These are phyloP conservation scores for Salarias fasciatus DNA, from an alignment of 2,797 vertebrate genomes.

Conservation along the genomic window DNA sequence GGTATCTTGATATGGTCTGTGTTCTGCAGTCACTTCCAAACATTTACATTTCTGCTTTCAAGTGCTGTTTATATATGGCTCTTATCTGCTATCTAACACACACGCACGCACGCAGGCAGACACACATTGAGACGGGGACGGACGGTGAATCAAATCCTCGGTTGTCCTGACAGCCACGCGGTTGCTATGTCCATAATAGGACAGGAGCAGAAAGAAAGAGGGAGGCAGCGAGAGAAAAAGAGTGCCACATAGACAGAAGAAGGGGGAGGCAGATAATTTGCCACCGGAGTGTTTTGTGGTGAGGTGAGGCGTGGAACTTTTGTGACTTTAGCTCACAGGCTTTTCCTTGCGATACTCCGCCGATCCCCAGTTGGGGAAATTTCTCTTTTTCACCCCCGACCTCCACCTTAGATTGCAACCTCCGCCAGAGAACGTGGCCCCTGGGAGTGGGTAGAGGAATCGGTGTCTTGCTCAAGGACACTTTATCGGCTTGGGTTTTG, in stretches of 20 bases:
- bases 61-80: constrained; percentile 81
- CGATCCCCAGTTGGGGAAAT: constrained; percentile 49
- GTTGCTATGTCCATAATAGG: constrained; percentile 81
- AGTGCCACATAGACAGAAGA: constrained; percentile 76
- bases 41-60: constrained; percentile 85
- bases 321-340: constrained; percentile 65
- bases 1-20: constrained; percentile 81
- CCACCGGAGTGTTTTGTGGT: constrained; percentile 72
- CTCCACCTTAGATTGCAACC: constrained; percentile 24
- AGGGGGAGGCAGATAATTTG: constrained; percentile 71
- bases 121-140: constrained; percentile 59
- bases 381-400: constrained; percentile 35
- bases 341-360: constrained; percentile 56
- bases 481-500: constrained; percentile 42
- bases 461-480: constrained; percentile 63
- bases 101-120: constrained; percentile 41
- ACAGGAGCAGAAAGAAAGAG: constrained; percentile 67
- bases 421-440: constrained; percentile 38
- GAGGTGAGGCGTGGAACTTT: constrained; percentile 69
- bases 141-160: constrained; percentile 75
- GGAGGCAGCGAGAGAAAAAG: constrained; percentile 55
- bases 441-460: constrained; percentile 39
- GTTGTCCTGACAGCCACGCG: constrained; percentile 66
- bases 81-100: constrained; percentile 82
- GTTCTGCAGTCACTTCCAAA: constrained; percentile 79